Evolutionary conservation across 2,797 vertebrate species (phyloP), one percentile per base, ranked within the genome.

Genomic region (Distichodus sexfasciatus): DNA sequence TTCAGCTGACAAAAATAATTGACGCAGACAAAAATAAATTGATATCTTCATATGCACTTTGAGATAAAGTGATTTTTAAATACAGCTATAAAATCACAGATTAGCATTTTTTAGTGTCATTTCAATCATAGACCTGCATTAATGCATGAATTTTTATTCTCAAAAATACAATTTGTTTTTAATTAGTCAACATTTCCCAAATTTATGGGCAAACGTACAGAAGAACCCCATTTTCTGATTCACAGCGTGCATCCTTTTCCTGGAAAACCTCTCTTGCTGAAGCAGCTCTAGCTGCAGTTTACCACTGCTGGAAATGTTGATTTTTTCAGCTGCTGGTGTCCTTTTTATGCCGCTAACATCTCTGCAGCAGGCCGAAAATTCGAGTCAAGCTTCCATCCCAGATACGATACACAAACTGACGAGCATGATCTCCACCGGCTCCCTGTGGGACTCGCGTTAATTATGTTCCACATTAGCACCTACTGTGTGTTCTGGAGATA

Each of bases 401-500:
- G 85, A 89, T 85, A 80, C 81, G 85, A 83, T 82, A 84, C 78
- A 76, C 62, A 75, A 82, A 82, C 74, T 82, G 81, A 81, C 79
- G 83, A 83, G 79, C 65, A 58, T 62, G 75, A 79, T 79, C 83
- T 85, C 83, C 67, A 79, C 74, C 43, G 79, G 81, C 85, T 83
- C 85, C 87, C 82, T 77, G n/a, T 10, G 76, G 81, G 83, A 75
- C 81, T 75, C 58, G 74, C 72, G 82, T 87, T 87, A 87, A 89
- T 89, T 89, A 87, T 83, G 74, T 68, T 80, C 79, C 83, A 82
- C 82, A 85, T 85, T 85, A 85, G 84, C 85, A 84, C 83, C 84
- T 83, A 84, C 83, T 87, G 83, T 83, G 76, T 78, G 75, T 81
- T 76, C 69, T 73, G 65, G 28, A 61, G n/a, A n/a, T n/a, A n/a